These are phyloP conservation scores for Stenotaenia linearis DNA, from an alignment of 2,888 invertebrate species.

Conservation along the genomic window DNA sequence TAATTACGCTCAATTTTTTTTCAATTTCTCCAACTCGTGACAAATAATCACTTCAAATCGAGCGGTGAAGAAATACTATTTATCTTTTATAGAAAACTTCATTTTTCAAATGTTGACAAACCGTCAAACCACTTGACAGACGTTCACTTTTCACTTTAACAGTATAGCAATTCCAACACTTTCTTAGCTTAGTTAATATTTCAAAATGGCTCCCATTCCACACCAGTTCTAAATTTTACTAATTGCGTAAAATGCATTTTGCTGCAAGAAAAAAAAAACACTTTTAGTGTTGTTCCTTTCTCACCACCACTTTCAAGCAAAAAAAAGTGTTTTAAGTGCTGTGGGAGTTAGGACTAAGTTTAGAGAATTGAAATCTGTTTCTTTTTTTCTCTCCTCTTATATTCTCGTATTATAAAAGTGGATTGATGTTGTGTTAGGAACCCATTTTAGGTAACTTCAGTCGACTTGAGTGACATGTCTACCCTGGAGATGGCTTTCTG, in stretches of 20 bases:
- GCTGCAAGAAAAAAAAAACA: no score
- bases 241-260: no score
- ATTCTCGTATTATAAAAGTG: not conserved
- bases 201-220: no score
- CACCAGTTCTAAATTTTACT: no score
- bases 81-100: not conserved
- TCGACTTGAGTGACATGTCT: not conserved
- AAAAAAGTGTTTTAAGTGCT: not conserved
- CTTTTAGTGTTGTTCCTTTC: no score
- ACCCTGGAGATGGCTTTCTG: not conserved
- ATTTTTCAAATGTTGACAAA: not conserved
- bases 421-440: not conserved
- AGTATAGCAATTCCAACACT: no score
- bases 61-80: not conserved
- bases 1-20: no score
- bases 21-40: not conserved
- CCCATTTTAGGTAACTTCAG: not conserved
- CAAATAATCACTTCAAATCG: not conserved
- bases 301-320: no score
- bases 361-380: not conserved
- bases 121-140: not conserved
- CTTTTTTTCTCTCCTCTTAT: not conserved
- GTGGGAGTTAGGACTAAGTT: not conserved
- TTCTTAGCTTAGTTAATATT: no score
- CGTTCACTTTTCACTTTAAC: not conserved